Conservation (phyloP, 2,113 vertebrate species). For the Rhinichthys klamathensis region DNA sequence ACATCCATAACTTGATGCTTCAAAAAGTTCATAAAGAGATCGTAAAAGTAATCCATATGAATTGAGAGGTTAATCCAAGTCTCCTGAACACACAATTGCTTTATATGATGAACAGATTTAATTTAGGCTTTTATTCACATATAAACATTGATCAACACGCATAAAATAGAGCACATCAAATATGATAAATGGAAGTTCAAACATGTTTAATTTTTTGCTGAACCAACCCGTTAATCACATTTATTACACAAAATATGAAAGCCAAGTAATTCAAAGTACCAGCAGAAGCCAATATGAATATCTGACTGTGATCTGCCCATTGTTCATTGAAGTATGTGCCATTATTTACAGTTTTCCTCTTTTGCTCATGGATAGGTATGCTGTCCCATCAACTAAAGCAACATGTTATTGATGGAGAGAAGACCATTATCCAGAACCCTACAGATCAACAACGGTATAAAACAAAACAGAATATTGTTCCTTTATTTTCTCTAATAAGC, state of each 20-base stretch:
- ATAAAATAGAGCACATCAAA: not conserved
- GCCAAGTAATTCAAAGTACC: not conserved
- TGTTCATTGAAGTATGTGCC: not conserved
- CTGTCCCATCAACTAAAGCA: slow-evolving; percentile 97
- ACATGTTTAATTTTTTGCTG: not conserved
- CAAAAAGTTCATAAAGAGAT: no score
- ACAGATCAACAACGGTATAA: slow-evolving; percentile 94
- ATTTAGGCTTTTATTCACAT: no score
- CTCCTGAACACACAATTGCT: no score
- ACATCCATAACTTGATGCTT: no score
- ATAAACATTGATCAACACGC: not conserved
- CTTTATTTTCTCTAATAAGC: not conserved
- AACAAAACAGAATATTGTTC: not conserved
- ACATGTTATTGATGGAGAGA: slow-evolving; percentile 97
- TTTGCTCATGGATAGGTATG: slow-evolving; percentile 80
- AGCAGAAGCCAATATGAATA: not conserved
- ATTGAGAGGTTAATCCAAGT: no score
- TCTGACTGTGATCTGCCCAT: not conserved
- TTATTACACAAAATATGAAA: not conserved
- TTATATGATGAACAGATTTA: no score
- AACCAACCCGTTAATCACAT: not conserved
- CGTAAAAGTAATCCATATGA: no score
- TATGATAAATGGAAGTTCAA: not conserved
- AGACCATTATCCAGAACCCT: slow-evolving; percentile 97
- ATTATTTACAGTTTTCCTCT: not conserved